Percentiles rank a stretch among this genome's conserved stretches.
These are phyloP conservation scores for Pseudochaenichthys georgianus DNA, from an alignment of 2,797 vertebrate species.

Conservation along the genomic window DNA sequence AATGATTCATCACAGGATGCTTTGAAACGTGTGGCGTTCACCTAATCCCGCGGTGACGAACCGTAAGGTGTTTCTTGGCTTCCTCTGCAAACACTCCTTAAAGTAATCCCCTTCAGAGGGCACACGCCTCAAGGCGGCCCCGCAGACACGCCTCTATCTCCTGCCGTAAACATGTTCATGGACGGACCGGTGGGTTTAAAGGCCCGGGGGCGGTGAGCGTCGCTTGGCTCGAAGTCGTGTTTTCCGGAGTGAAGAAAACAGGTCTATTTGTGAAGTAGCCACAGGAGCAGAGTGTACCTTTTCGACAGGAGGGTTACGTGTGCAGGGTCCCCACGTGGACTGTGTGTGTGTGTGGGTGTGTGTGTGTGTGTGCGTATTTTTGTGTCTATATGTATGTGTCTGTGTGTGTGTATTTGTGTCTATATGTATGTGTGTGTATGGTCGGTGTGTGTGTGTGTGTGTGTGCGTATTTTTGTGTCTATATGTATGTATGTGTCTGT, in stretches of 20 bases:
- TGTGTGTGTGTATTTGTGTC: too few relatives aligned
- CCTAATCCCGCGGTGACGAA: background rate
- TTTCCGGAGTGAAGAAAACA: slow-evolving; percentile 83
- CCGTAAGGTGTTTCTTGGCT: slow-evolving; percentile 35
- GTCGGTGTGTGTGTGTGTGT: too few relatives aligned
- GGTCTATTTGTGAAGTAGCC: slow-evolving; percentile 75
- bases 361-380: slow-evolving; percentile 24
- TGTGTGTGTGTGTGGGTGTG: slow-evolving; percentile 34
- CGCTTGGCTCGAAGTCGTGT: slow-evolving; percentile 67
- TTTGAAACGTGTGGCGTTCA: background rate
- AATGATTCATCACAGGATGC: slow-evolving; percentile 11
- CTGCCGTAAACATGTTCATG: slow-evolving; percentile 63
- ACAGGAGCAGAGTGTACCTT: slow-evolving; percentile 81
- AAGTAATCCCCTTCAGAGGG: slow-evolving; percentile 18
- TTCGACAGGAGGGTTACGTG: slow-evolving; percentile 56
- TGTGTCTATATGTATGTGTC: slow-evolving; percentile 13
- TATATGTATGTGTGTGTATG: too few relatives aligned
- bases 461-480: too few relatives aligned
- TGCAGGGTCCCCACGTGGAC: slow-evolving; percentile 22
- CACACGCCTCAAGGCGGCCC: slow-evolving; percentile 9
- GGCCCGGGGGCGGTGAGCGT: slow-evolving; percentile 52
- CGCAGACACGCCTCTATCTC: slow-evolving; percentile 62
- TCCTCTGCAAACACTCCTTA: slow-evolving; percentile 24
- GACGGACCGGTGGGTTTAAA: slow-evolving; percentile 54
- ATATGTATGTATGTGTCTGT: background rate